These are phyloP conservation scores for Cryptus armator DNA, from an alignment of 2,888 invertebrate species.

Conservation along the genomic window DNA sequence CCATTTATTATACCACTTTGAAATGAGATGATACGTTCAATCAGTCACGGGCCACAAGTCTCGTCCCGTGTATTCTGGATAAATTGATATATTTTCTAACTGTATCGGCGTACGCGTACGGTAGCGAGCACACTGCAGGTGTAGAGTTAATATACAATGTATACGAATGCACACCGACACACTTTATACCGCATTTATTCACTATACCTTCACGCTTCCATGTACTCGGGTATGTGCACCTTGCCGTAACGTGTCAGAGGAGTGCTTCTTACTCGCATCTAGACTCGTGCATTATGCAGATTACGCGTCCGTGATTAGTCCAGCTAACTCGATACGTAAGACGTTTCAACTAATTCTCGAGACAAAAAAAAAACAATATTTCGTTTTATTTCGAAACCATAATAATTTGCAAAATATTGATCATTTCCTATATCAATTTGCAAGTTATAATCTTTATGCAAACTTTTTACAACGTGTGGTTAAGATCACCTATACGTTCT, in stretches of 20 bases:
- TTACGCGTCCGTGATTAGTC: slow-evolving; percentile 63
- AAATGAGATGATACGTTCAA: slow-evolving; percentile 43
- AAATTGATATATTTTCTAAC: slow-evolving; percentile 54
- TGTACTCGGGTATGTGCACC: slow-evolving; percentile 48
- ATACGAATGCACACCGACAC: slow-evolving; percentile 4
- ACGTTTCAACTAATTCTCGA: slow-evolving; percentile 1
- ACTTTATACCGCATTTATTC: slow-evolving; percentile 53
- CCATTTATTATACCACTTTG: not conserved
- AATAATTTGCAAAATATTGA: not conserved
- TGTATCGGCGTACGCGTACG: slow-evolving; percentile 18
- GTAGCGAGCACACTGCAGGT: slow-evolving; percentile 24
- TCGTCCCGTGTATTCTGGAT: slow-evolving; percentile 37
- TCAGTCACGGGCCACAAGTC: slow-evolving; percentile 62
- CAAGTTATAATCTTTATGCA: not conserved
- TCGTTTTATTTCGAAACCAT: not conserved
- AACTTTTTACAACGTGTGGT: not conserved
- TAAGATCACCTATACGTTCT: no score
- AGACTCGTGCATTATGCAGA: slow-evolving; percentile 58
- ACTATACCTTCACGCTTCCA: slow-evolving; percentile 48
- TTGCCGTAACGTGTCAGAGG: slow-evolving; percentile 59
- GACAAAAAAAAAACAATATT: not conserved
- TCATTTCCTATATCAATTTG: not conserved
- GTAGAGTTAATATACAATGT: slow-evolving; percentile 29
- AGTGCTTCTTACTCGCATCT: slow-evolving; percentile 39
- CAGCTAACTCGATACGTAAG: slow-evolving; percentile 43